Evolutionary conservation across 1,140 invertebrate genomes (phyloP), one percentile per base, ranked within the genome.

Genomic region (Bursaphelenchus mucronatus): DNA sequence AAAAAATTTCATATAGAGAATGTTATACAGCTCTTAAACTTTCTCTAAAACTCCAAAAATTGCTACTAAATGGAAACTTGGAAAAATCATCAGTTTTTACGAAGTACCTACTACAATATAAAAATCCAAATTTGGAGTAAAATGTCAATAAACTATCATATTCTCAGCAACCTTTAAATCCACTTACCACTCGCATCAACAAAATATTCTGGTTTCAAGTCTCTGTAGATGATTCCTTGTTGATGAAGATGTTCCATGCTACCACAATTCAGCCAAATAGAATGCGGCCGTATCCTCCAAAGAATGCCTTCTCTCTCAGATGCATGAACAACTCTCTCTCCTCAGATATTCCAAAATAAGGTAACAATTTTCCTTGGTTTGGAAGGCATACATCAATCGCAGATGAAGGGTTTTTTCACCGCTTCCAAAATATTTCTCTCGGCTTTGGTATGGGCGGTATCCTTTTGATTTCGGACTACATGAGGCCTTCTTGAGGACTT

Each of bases 171-270:
- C 30, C 30, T 30, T 30, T 44, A 64, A 52, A 44, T 17, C 40
- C 59, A 46, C 49, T 43, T 64, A 83, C 85, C 85, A 82, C 90
- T 87, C 52, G 87, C 86, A 85, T 97, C 64, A 97, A 84, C 39
- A 98, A 83, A 69, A 97, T 93, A 86, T 98, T 98, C 95, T 64
- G 95, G 94, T 83, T 98, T 99, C 70, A 99, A 87, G 85, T 98
- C 95, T 83, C 85, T 76, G 78, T 97, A 98, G 81, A 97, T 96
- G 76, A 97, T 97, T 71, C 94, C 93, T 64, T 84, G 81, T 56
- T 80, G 74, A 83, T 99, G 95, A 75, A 99, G 87, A 88, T 99
- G 94, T 82, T 97, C 92, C 71, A 83, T 8, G 94, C 94, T 73
- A 97, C 85, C 70, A 93, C 91, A 68, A 98, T 97, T 99, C 95